Evolutionary conservation across 2,797 vertebrate genomes (phyloP).

Genomic region (Phrynocephalus guinanensis): DNA sequence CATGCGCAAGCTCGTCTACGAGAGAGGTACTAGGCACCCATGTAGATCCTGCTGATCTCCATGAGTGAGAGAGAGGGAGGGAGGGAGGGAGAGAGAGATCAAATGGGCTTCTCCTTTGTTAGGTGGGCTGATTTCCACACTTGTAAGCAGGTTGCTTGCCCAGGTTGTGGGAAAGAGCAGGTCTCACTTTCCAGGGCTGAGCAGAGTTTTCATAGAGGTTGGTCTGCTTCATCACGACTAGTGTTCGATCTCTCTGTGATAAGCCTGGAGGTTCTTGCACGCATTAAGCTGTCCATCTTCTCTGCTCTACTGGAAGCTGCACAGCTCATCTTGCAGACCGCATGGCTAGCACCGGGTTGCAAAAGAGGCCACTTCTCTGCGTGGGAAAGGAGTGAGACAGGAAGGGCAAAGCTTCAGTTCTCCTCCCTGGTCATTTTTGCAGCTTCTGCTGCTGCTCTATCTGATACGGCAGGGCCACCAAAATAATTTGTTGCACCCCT

Average conservation of each 20-base stretch:
- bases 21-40: slow-evolving; percentile 28
- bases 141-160: neutral
- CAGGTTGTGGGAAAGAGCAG: neutral
- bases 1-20: slow-evolving; percentile 35
- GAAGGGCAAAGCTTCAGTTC: neutral
- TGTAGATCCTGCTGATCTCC: neutral
- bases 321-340: neutral
- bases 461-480: neutral
- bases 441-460: neutral
- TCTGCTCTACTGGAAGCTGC: neutral
- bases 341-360: neutral
- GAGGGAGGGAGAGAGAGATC: no score
- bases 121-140: neutral
- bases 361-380: neutral
- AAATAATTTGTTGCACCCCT: neutral
- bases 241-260: no score
- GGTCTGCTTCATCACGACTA: neutral
- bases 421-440: neutral
- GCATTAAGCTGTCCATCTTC: neutral
- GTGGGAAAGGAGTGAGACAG: neutral
- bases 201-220: neutral
- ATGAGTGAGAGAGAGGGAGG: neutral
- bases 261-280: no score
- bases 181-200: neutral
- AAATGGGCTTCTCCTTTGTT: neutral